Percentiles rank a stretch among this genome's conserved stretches.
These are phyloP conservation scores for Merops nubicus DNA, from an alignment of 2,113 vertebrate species.

Conservation along the genomic window DNA sequence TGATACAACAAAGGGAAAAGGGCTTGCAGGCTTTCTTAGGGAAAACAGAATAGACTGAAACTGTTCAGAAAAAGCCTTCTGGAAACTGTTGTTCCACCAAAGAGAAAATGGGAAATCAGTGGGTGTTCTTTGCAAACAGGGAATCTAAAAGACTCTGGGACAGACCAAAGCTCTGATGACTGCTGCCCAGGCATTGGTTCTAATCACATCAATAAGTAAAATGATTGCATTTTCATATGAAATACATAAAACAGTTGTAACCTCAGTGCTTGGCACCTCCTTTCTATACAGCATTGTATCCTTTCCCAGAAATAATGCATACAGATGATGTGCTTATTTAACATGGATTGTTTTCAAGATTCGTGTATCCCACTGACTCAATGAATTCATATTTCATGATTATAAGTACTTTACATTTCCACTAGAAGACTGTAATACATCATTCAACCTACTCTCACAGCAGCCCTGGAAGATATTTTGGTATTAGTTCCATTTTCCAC, in stretches of 20 bases:
- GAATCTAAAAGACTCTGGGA: neutral
- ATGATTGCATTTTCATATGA: neutral
- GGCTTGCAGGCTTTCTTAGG: neutral
- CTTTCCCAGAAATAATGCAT: neutral
- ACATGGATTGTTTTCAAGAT: neutral
- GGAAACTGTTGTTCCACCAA: neutral
- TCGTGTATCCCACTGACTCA: neutral
- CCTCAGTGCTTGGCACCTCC: neutral
- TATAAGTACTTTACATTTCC: neutral
- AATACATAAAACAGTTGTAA: neutral
- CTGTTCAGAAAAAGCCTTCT: neutral
- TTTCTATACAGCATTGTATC: neutral
- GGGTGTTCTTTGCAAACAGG: neutral
- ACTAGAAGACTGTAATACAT: neutral
- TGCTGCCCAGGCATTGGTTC: neutral
- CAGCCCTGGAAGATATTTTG: neutral
- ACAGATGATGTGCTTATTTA: neutral
- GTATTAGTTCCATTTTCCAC: neutral
- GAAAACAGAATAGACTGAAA: conserved; percentile 3
- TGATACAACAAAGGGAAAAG: neutral
- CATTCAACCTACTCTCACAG: neutral
- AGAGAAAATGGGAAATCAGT: conserved; percentile 3
- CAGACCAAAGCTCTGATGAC: neutral
- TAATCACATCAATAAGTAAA: neutral
- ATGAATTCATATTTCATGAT: neutral